These are phyloP conservation scores for Morpho deidamia DNA, from an alignment of 2,888 invertebrate genomes.

Conservation along the genomic window DNA sequence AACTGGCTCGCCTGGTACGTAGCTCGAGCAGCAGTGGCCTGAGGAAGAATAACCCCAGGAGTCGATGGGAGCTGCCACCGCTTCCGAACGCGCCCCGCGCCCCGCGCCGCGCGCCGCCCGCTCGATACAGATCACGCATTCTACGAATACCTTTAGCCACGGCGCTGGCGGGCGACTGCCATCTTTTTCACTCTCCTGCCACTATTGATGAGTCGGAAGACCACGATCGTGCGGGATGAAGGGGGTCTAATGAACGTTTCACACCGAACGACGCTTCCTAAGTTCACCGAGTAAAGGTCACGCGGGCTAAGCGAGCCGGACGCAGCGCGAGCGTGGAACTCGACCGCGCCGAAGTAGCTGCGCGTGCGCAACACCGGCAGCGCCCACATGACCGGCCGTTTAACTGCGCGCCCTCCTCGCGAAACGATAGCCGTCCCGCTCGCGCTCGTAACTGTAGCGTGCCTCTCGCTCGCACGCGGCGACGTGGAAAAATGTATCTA, in stretches of 20 bases:
- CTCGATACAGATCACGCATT: constrained; percentile 79
- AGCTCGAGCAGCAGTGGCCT: constrained; percentile 78
- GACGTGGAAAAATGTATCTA: constrained; percentile 77
- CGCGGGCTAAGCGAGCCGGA: constrained; percentile 69
- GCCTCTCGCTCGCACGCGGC: constrained; percentile 49
- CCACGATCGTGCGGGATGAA: constrained; percentile 56
- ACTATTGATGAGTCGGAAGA: constrained; percentile 54
- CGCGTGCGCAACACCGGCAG: constrained; percentile 77
- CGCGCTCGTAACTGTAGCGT: constrained; percentile 27
- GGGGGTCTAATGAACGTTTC: constrained; percentile 72
- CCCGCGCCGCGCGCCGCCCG: constrained; percentile 55
- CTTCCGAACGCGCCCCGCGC: constrained; percentile 73
- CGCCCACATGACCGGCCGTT: constrained; percentile 74
- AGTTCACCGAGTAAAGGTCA: constrained; percentile 78
- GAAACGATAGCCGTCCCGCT: constrained; percentile 46
- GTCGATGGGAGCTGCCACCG: constrained; percentile 79
- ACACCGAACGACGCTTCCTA: constrained; percentile 74
- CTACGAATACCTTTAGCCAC: constrained; percentile 75
- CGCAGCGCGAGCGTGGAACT: constrained; percentile 71
- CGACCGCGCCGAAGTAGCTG: constrained; percentile 68
- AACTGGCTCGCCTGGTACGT: constrained; percentile 78
- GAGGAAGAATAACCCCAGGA: constrained; percentile 80
- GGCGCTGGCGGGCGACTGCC: constrained; percentile 60
- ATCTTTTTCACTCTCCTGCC: constrained; percentile 67
- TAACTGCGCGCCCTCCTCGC: constrained; percentile 51